phyloP scores from a whole-genome alignment of 2,113 vertebrate species.

The Apodemus sylvaticus region DNA sequence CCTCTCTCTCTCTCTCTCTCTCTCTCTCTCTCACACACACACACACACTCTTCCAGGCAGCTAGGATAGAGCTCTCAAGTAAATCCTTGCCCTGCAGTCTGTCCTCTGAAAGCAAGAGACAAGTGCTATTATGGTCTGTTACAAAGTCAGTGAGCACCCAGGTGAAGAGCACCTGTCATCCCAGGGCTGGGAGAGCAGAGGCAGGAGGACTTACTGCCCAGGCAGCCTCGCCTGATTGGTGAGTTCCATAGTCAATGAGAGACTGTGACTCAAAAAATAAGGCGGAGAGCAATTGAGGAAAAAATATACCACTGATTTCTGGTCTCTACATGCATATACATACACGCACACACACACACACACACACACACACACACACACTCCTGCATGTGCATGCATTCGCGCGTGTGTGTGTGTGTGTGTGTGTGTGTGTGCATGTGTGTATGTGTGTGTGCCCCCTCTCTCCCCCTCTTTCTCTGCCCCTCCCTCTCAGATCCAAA shows the following conservation, averaged over 20 bases:
- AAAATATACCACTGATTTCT: neutral
- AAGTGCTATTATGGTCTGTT: too few relatives aligned
- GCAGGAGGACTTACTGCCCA: too few relatives aligned
- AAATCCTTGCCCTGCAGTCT: neutral
- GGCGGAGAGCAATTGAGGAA: neutral
- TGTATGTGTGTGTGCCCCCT: too few relatives aligned
- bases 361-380: neutral
- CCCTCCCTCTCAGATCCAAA: neutral
- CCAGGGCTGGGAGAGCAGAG: rapidly evolving
- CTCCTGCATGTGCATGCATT: too few relatives aligned
- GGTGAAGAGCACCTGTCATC: neutral
- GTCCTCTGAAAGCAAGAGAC: neutral
- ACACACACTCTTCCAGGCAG: neutral
- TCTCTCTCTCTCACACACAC: neutral
- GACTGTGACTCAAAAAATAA: neutral
- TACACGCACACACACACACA: neutral
- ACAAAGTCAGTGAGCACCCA: neutral
- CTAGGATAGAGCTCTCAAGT: neutral
- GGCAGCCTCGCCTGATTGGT: neutral
- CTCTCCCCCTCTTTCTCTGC: too few relatives aligned
- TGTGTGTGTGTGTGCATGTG: too few relatives aligned
- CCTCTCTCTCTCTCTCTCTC: rapidly evolving
- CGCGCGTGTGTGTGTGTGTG: too few relatives aligned
- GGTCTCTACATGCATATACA: neutral
- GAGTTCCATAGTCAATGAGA: neutral